Conservation (phyloP, 2,113 vertebrate species). For the Hippocampus guttulatus region DNA sequence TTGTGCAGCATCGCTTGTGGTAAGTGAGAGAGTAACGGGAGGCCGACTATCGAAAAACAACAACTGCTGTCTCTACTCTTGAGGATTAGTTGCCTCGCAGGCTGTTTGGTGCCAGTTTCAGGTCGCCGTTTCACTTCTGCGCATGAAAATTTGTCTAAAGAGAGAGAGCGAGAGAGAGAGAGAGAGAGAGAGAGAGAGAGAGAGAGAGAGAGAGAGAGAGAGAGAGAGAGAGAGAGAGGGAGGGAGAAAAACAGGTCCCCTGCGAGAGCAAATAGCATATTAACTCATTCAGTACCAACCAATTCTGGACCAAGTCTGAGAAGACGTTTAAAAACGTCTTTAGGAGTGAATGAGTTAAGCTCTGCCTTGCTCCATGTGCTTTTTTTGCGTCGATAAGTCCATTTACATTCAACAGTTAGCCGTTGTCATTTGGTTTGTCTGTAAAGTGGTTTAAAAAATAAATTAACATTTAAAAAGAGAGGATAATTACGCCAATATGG, state of each 20-base stretch:
- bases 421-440: too few species aligned
- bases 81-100: constrained; percentile 23
- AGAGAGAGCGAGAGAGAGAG: not conserved
- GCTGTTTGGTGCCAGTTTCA: constrained; percentile 20
- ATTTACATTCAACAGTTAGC: not conserved
- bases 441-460: too few species aligned
- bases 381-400: not conserved
- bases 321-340: too few species aligned
- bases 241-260: not conserved
- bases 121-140: constrained; percentile 68
- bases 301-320: too few species aligned
- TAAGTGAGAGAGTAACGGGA: not conserved
- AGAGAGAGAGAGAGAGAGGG: too few species aligned
- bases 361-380: too few species aligned
- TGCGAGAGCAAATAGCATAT: constrained; percentile 10
- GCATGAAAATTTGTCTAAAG: not conserved
- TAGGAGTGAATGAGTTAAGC: too few species aligned
- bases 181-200: too few species aligned
- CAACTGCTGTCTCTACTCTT: not conserved
- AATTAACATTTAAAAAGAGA: too few species aligned
- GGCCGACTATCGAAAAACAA: not conserved
- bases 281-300: too few species aligned
- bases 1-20: not conserved
- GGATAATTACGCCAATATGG: too few species aligned
- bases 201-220: too few species aligned